phyloP scores from a whole-genome alignment of 30 jellyfish, hydroid and myxozoan genomes.

The Hydractinia symbiolongicarpus region DNA sequence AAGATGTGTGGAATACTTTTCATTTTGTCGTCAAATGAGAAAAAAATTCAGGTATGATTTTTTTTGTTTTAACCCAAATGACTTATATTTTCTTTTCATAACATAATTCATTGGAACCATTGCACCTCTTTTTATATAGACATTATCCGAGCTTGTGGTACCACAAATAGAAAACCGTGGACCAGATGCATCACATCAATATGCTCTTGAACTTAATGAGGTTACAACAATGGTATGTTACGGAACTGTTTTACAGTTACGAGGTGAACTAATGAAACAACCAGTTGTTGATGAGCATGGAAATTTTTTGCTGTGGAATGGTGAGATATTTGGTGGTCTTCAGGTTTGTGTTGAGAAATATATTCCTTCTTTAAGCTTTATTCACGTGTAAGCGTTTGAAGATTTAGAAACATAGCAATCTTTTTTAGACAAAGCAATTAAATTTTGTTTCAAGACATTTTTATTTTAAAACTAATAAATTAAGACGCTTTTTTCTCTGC shows the following conservation, averaged over 20 bases:
- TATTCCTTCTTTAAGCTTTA: not conserved
- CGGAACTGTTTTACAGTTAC: slow-evolving; percentile 63
- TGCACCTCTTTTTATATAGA: too few species aligned
- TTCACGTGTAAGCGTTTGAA: not conserved
- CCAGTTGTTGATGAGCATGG: slow-evolving; percentile 52
- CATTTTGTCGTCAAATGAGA: too few species aligned
- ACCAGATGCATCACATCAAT: slow-evolving; percentile 12
- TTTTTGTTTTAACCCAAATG: too few species aligned
- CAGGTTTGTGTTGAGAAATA: slow-evolving; percentile 20
- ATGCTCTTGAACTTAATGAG: not conserved
- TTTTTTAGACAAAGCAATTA: not conserved
- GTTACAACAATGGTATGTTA: not conserved
- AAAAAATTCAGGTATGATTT: too few species aligned
- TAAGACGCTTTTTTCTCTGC: too few species aligned
- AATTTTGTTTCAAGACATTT: too few species aligned
- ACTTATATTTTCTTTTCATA: too few species aligned
- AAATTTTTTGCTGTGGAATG: slow-evolving; percentile 79
- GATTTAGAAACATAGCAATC: not conserved
- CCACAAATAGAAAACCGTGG: slow-evolving; percentile 2
- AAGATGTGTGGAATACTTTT: too few species aligned
- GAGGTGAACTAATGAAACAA: slow-evolving; percentile 63
- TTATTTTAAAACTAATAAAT: too few species aligned
- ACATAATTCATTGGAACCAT: too few species aligned
- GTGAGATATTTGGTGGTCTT: slow-evolving; percentile 90
- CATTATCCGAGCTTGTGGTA: not conserved